Evolutionary conservation across 2,113 vertebrate genomes (phyloP).

Genomic region (Crypturellus undulatus): DNA sequence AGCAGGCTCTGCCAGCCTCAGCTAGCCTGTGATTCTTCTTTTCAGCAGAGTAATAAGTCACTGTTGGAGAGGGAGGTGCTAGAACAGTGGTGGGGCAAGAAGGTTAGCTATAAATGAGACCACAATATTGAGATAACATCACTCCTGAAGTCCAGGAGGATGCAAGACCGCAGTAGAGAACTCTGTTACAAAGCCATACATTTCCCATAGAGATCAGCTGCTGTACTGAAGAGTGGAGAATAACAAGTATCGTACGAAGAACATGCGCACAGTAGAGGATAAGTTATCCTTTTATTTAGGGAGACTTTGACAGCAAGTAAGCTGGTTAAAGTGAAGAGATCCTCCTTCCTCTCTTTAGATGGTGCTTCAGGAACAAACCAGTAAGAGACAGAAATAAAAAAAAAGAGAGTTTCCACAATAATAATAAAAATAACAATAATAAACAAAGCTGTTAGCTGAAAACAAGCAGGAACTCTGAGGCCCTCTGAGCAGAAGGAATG

Average conservation of each 20-base stretch:
- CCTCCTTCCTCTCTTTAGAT: background rate
- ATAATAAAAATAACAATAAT: background rate
- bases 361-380: background rate
- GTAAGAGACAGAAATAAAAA: background rate
- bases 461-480: background rate
- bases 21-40: too few species aligned
- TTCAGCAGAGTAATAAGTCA: too few species aligned
- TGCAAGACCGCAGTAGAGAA: background rate
- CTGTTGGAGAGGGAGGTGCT: background rate
- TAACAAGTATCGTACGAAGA: background rate
- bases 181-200: background rate
- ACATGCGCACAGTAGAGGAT: background rate
- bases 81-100: background rate
- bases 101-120: background rate
- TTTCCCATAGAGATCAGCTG: background rate
- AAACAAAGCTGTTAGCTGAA: background rate
- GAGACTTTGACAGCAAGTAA: background rate
- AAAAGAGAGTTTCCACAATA: background rate
- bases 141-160: background rate
- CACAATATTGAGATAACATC: background rate
- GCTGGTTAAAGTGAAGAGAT: background rate
- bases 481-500: background rate
- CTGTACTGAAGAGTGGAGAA: background rate
- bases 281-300: background rate
- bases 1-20: too few species aligned